A percentile compares a stretch with the other conserved stretches of the same genome.
Conservation (phyloP, 2,113 vertebrate species). For the Vulpes vulpes region DNA sequence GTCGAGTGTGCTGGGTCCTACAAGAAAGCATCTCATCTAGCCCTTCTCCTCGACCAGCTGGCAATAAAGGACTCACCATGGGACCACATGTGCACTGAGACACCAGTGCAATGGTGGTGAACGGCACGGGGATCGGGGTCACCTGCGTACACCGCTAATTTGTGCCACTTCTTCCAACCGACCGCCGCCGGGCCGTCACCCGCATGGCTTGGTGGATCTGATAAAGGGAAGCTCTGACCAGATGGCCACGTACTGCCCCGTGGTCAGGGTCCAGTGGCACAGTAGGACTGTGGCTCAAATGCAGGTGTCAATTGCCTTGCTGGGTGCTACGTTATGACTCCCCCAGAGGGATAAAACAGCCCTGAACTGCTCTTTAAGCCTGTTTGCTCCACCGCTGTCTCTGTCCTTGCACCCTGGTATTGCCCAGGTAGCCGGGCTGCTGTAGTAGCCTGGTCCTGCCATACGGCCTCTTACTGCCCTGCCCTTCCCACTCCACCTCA, state of each 20-base stretch:
- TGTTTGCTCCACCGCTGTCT: background rate
- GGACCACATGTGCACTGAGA: background rate
- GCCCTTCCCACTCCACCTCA: background rate
- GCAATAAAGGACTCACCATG: background rate
- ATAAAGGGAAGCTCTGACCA: background rate
- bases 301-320: background rate
- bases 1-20: background rate
- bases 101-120: background rate
- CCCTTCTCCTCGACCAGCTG: background rate
- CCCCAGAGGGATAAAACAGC: background rate
- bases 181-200: background rate
- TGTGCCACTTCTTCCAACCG: background rate
- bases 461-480: background rate
- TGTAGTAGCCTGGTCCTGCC: background rate
- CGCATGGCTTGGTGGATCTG: background rate
- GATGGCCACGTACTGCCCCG: background rate
- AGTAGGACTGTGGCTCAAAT: background rate
- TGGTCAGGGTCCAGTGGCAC: background rate
- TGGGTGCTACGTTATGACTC: background rate
- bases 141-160: background rate
- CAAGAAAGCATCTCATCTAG: background rate
- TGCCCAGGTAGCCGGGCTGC: background rate
- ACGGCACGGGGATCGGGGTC: background rate
- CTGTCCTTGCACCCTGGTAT: background rate
- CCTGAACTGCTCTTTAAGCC: background rate